Evolutionary conservation across 1,140 invertebrate species (phyloP).

Genomic region (Propsilocerus akamusi): DNA sequence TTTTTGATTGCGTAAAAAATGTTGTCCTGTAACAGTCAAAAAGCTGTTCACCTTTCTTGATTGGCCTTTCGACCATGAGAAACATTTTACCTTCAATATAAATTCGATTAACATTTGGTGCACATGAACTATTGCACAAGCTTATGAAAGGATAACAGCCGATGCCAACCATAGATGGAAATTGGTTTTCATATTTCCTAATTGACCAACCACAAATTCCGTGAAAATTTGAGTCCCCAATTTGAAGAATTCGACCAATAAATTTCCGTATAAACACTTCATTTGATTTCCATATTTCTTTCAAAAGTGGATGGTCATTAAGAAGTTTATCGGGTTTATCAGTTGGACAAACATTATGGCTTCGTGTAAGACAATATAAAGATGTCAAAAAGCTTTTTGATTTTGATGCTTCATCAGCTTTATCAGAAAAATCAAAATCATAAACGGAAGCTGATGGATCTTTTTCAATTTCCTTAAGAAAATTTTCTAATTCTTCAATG

Average conservation of each 20-base stretch:
- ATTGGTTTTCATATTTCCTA: neutral
- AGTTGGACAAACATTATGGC: neutral
- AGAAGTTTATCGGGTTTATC: neutral
- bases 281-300: neutral
- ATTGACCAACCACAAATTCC: neutral
- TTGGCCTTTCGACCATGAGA: neutral
- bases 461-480: neutral
- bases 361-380: neutral
- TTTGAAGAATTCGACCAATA: neutral
- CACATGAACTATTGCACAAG: neutral
- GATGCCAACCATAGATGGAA: neutral
- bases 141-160: neutral
- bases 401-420: neutral
- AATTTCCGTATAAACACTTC: neutral
- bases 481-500: neutral
- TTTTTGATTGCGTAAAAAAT: neutral
- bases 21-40: conserved; percentile 1
- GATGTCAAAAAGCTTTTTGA: neutral
- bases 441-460: neutral
- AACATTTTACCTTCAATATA: neutral
- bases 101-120: neutral
- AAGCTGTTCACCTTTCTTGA: conserved; percentile 4
- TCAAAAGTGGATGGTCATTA: neutral
- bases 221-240: neutral
- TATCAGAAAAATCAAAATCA: neutral